A percentile compares a stretch with the other conserved stretches of the same genome.
Evolutionary conservation across 2,113 vertebrate species (phyloP).

Genomic region (Indri indri): DNA sequence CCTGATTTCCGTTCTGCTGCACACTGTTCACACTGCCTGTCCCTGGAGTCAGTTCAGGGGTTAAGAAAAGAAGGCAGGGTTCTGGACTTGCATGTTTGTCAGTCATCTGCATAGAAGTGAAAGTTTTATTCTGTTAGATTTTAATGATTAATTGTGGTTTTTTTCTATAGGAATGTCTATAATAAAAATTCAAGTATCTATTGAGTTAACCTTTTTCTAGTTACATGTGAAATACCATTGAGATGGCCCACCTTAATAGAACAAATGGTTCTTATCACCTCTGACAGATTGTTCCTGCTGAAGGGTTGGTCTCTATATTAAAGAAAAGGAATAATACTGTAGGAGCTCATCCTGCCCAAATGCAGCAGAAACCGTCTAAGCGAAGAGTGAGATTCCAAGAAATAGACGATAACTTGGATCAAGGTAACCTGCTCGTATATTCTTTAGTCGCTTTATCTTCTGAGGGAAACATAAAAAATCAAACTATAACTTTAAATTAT

Average conservation of each 20-base stretch:
- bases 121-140: background rate
- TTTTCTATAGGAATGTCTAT: background rate
- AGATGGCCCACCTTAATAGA: background rate
- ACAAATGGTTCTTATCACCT: background rate
- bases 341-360: slow-evolving; percentile 77
- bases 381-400: slow-evolving; percentile 95
- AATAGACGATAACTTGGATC: slow-evolving; percentile 91
- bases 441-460: background rate
- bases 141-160: background rate
- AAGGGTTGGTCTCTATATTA: slow-evolving; percentile 95
- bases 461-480: background rate
- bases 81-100: background rate
- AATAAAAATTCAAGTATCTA: background rate
- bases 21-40: background rate
- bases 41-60: background rate
- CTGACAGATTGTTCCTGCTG: slow-evolving; percentile 88
- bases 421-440: slow-evolving; percentile 83
- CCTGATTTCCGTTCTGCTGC: background rate
- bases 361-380: slow-evolving; percentile 86
- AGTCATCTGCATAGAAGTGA: background rate
- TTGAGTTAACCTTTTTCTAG: background rate
- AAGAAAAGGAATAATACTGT: slow-evolving; percentile 89
- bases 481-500: background rate
- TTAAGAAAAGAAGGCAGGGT: background rate
- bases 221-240: background rate